Evolutionary conservation across 2,113 vertebrate species (phyloP).

Genomic region (Aix galericulata): DNA sequence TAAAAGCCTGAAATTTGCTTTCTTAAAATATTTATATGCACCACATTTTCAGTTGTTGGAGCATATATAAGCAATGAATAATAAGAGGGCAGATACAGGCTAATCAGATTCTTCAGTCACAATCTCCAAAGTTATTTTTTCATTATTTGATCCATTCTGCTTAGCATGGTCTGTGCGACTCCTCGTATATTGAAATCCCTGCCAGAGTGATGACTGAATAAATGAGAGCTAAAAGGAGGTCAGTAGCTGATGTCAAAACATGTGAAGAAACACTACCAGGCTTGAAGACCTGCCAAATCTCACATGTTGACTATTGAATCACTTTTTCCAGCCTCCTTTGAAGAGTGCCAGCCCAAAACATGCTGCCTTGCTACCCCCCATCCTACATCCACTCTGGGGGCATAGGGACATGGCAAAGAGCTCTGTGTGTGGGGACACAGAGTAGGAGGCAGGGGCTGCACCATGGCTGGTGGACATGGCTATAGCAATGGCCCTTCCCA

Average conservation of each 20-base stretch:
- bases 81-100: neutral
- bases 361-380: neutral
- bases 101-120: neutral
- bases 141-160: neutral
- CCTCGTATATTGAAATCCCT: neutral
- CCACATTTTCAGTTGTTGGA: neutral
- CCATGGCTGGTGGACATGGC: fast-evolving
- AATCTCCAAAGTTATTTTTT: neutral
- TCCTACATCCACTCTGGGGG: fast-evolving
- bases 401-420: neutral
- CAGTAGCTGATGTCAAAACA: neutral
- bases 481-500: neutral
- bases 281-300: neutral
- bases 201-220: neutral
- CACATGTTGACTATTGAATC: neutral
- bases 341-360: no score
- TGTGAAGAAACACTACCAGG: neutral
- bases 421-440: fast-evolving
- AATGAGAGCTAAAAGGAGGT: neutral
- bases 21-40: neutral
- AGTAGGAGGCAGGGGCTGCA: neutral
- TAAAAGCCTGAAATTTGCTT: conserved; percentile 4
- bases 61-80: neutral
- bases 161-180: neutral
- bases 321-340: neutral